These are phyloP conservation scores for Tenthredo mesomela DNA, from an alignment of 2,888 invertebrate species.

Conservation along the genomic window DNA sequence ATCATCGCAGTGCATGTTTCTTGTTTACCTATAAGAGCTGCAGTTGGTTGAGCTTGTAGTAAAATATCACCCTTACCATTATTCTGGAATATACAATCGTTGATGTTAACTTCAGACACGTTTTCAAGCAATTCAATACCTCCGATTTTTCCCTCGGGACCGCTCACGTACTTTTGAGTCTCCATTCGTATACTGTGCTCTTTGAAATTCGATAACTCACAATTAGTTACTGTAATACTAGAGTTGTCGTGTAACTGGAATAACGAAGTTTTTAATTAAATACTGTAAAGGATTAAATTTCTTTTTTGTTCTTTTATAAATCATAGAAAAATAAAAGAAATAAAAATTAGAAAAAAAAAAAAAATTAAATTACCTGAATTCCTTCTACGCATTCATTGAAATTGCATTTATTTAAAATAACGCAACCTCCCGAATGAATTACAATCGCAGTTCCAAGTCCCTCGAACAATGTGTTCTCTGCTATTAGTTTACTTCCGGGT, in stretches of 20 bases:
- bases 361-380: slow-evolving; percentile 66
- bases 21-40: slow-evolving; percentile 62
- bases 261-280: slow-evolving; percentile 5
- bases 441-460: slow-evolving; percentile 80
- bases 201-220: slow-evolving; percentile 77
- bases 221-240: slow-evolving; percentile 71
- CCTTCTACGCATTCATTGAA: slow-evolving; percentile 74
- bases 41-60: slow-evolving; percentile 62
- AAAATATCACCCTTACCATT: slow-evolving; percentile 70
- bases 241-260: slow-evolving; percentile 78
- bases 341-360: no score
- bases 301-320: no score
- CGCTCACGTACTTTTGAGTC: slow-evolving; percentile 72
- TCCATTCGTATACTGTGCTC: slow-evolving; percentile 80
- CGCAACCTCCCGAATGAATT: slow-evolving; percentile 70
- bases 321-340: no score
- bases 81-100: slow-evolving; percentile 70
- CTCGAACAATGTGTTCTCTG: slow-evolving; percentile 78
- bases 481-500: slow-evolving; percentile 75
- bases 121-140: slow-evolving; percentile 65
- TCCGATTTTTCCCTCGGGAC: slow-evolving; percentile 65
- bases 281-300: not conserved
- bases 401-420: slow-evolving; percentile 72
- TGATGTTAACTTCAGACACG: slow-evolving; percentile 65
- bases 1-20: slow-evolving; percentile 60